Conservation (phyloP, 2,888 invertebrate species). For the Pheosia tremula region DNA sequence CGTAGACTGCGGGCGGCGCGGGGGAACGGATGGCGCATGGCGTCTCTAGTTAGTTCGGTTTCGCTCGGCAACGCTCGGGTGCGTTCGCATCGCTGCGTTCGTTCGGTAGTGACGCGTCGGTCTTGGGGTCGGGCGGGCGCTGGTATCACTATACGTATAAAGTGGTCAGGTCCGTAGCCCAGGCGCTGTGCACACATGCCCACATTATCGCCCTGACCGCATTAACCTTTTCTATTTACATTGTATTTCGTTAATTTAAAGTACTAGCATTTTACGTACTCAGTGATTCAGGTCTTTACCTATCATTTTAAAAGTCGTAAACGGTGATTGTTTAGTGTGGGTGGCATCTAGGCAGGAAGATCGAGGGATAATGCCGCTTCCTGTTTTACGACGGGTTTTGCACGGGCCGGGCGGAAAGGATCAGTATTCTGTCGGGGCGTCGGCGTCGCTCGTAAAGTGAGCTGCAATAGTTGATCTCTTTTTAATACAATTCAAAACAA, state of each 20-base stretch:
- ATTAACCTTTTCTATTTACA: conserved; percentile 39
- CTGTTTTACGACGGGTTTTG: conserved; percentile 29
- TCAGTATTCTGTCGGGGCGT: conserved; percentile 28
- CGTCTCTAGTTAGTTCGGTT: conserved; percentile 18
- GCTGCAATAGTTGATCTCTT: conserved; percentile 42
- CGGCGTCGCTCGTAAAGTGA: conserved; percentile 38
- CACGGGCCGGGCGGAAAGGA: conserved; percentile 20
- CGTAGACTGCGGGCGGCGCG: conserved; percentile 38
- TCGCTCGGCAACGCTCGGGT: conserved; percentile 47
- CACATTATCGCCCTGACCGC: conserved; percentile 30
- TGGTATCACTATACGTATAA: neutral
- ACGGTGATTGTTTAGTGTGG: conserved; percentile 32
- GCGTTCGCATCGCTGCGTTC: conserved; percentile 40
- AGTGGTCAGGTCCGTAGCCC: conserved; percentile 22
- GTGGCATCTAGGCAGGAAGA: conserved; percentile 29
- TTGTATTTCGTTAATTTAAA: conserved; percentile 18
- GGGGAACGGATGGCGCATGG: conserved; percentile 13
- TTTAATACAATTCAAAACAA: conserved; percentile 44
- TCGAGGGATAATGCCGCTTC: conserved; percentile 3
- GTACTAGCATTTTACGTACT: conserved; percentile 9
- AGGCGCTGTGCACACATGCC: conserved; percentile 10
- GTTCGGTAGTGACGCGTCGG: conserved; percentile 31
- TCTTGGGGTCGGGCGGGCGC: conserved; percentile 24
- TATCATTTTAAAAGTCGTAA: conserved; percentile 10
- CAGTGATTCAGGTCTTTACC: neutral